Evolutionary conservation across 2,797 vertebrate genomes (phyloP).

Genomic region (Protosalanx chinensis): DNA sequence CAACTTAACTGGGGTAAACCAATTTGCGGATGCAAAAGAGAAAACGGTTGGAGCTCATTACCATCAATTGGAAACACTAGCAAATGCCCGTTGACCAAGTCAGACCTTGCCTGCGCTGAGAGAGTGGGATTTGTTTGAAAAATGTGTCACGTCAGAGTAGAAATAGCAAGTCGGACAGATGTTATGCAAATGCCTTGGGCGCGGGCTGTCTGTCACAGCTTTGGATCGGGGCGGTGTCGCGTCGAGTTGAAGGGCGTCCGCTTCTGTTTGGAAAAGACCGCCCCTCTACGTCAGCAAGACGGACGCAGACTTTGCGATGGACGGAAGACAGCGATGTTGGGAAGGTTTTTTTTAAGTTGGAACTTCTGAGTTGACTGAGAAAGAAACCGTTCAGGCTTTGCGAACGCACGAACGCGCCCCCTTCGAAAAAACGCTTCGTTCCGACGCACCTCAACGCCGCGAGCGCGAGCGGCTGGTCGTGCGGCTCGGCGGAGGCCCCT

Average conservation of each 20-base stretch:
- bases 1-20: background rate
- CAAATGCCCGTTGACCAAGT: conserved; percentile 31
- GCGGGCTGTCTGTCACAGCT: conserved; percentile 35
- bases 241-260: conserved; percentile 32
- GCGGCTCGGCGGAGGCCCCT: background rate
- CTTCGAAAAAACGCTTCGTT: too few relatives aligned
- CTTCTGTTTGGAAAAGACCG: conserved; percentile 40
- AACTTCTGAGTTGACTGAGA: too few relatives aligned
- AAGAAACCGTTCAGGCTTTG: too few relatives aligned
- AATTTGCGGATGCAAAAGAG: conserved; percentile 12
- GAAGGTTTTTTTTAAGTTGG: too few relatives aligned
- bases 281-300: conserved; percentile 21
- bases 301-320: conserved; percentile 32
- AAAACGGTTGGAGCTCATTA: conserved; percentile 25
- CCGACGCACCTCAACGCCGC: too few relatives aligned
- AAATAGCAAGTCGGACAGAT: conserved; percentile 18
- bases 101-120: background rate
- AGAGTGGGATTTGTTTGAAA: conserved; percentile 39
- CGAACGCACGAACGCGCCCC: too few relatives aligned
- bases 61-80: conserved; percentile 29
- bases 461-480: background rate
- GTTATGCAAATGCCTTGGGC: conserved; percentile 56
- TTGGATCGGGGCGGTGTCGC: conserved; percentile 50
- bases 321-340: background rate
- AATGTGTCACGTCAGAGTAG: conserved; percentile 29